Evolutionary conservation across 2,113 vertebrate species (phyloP).

Genomic region (Himantopus leucocephalus): DNA sequence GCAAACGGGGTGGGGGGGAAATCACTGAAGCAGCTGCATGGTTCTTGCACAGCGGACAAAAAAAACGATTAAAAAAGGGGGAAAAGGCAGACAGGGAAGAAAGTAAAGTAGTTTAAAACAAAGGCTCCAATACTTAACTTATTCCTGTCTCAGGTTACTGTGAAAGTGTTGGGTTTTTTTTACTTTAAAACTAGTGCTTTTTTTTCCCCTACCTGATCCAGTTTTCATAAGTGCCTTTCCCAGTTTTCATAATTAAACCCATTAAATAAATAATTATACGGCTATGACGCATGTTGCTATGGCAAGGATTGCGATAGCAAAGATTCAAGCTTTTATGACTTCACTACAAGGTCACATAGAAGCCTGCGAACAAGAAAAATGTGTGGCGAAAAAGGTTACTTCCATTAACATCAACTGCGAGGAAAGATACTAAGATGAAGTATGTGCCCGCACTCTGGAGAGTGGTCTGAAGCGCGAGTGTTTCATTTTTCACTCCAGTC

Average conservation of each 20-base stretch:
- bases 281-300: constrained; percentile 58
- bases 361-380: neutral
- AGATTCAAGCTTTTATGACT: constrained; percentile 44
- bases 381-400: neutral
- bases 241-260: constrained; percentile 56
- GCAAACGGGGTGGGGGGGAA: neutral
- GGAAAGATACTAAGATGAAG: neutral
- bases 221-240: constrained; percentile 11
- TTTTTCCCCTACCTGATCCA: neutral
- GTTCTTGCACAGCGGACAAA: neutral
- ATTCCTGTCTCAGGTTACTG: neutral
- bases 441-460: fast-evolving
- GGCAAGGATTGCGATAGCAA: constrained; percentile 47
- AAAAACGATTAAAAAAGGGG: neutral
- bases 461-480: fast-evolving
- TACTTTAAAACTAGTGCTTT: neutral
- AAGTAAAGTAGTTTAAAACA: neutral
- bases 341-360: constrained; percentile 40
- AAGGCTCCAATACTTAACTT: neutral
- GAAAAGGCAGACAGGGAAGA: neutral
- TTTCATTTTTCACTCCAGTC: neutral
- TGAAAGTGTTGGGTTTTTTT: neutral
- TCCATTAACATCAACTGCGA: neutral
- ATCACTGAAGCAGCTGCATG: constrained; percentile 19
- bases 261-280: constrained; percentile 58